Conservation (phyloP, 2,113 vertebrate species). For the Gopherus evgoodei region DNA sequence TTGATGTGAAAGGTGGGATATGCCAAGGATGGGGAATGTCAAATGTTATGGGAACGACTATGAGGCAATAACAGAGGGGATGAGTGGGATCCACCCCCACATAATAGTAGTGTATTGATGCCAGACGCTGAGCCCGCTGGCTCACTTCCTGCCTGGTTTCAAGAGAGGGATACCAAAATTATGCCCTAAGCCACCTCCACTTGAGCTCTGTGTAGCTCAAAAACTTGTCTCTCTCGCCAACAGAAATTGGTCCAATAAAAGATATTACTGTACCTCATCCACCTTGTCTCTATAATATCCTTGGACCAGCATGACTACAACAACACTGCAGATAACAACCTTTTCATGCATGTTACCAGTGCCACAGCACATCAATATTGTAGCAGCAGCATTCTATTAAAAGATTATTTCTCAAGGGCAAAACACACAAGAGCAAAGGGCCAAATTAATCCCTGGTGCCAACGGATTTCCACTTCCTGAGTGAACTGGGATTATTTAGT, state of each 20-base stretch:
- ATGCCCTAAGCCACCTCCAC: not conserved
- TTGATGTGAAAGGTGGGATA: not conserved
- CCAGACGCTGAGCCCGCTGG: rapidly evolving
- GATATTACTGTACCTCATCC: no score
- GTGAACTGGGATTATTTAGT: no score
- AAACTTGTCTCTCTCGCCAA: no score
- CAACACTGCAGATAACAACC: no score
- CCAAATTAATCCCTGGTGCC: not conserved
- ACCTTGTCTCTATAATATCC: no score
- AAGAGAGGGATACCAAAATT: not conserved
- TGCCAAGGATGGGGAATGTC: not conserved
- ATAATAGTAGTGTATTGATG: rapidly evolving
- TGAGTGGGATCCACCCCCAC: not conserved
- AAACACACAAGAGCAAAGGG: not conserved
- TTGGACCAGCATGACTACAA: no score
- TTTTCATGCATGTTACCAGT: not conserved
- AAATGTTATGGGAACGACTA: not conserved
- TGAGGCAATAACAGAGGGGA: not conserved
- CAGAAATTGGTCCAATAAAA: no score
- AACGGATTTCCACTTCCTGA: not conserved
- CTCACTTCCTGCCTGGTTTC: not conserved
- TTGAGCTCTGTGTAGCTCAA: no score
- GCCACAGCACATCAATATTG: not conserved
- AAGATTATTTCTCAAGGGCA: no score
- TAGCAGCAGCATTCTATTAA: not conserved